Evolutionary conservation across 2,113 vertebrate species (phyloP).

Genomic region (Mandrillus leucophaeus): DNA sequence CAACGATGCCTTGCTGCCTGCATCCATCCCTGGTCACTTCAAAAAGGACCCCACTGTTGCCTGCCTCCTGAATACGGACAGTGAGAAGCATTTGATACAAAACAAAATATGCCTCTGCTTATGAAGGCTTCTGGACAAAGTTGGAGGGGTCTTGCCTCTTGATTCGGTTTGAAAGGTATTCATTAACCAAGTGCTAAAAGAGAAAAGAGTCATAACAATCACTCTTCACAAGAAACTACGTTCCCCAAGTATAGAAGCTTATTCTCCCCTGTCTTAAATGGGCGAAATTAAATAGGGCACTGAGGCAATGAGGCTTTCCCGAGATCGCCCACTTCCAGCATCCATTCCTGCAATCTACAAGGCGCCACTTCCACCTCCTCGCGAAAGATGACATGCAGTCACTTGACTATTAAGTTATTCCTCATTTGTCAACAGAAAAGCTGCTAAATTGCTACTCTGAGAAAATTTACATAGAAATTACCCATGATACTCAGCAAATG

Average conservation of each 20-base stretch:
- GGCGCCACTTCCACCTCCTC: constrained; percentile 45
- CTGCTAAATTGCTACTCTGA: constrained; percentile 80
- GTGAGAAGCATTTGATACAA: not conserved
- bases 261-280: not conserved
- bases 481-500: constrained; percentile 77
- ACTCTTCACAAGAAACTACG: not conserved
- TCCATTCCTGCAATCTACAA: constrained; percentile 67
- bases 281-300: not conserved
- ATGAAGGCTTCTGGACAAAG: not conserved
- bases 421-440: constrained; percentile 82
- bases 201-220: not conserved
- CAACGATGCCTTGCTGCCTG: not conserved
- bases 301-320: not conserved
- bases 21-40: not conserved
- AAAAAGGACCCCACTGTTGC: not conserved
- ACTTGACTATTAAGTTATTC: constrained; percentile 76
- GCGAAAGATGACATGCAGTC: constrained; percentile 67
- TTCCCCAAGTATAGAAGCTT: not conserved
- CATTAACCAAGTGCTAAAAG: not conserved
- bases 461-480: constrained; percentile 85
- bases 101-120: not conserved
- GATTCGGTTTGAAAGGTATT: not conserved
- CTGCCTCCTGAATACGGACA: not conserved
- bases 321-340: not conserved
- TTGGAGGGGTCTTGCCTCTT: not conserved